Evolutionary conservation across 1,140 invertebrate species (phyloP), one percentile per base, ranked within the genome.

Genomic region (Halictus rubicundus): DNA sequence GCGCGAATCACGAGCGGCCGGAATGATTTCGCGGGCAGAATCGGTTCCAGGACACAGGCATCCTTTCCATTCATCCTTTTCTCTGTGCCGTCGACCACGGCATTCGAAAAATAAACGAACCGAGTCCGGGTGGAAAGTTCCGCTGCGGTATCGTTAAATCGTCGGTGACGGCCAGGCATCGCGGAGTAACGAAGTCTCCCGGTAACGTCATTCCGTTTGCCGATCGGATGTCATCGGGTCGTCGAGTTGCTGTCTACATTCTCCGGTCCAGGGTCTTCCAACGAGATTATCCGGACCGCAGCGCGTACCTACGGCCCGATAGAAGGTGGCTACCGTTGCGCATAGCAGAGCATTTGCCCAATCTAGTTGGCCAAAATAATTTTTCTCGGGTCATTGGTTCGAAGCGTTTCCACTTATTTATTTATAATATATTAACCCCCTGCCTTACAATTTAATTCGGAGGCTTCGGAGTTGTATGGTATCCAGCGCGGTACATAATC

Each of bases 151-250:
- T 71, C 70, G 75, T 82, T 86, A 78, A 70, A 72, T 71, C 75
- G 59, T 4, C 19, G 59, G 60, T 21, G 60, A 64, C 75, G 60
- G 14, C 23, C 9, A 65, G 68, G 54, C 46, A 46, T 73, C 63
- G 80, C 49, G n/a, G 12, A 14, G 57, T 87, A 90, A 90, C 87
- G 80, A 83, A 81, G 65, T 89, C 86, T 69, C 59, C 4, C 65
- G 42, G 71, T 88, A 86, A 88, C 63, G 75, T 86, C 80, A 72
- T 88, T 89, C 72, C 78, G 66, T 32, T 64, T 60, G 81, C 68
- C 72, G 84, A 87, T 88, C 89, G 84, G 80, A 85, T 86, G 82
- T 88, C 88, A 82, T 77, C 80, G 80, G 61, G 59, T 81, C 82
- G 70, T 88, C 86, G 85, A 16, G 16, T 52, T 16, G 16, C 27